These are phyloP conservation scores for Acrossocheilus wenchowensis DNA, from an alignment of 2,797 vertebrate species.

Conservation along the genomic window DNA sequence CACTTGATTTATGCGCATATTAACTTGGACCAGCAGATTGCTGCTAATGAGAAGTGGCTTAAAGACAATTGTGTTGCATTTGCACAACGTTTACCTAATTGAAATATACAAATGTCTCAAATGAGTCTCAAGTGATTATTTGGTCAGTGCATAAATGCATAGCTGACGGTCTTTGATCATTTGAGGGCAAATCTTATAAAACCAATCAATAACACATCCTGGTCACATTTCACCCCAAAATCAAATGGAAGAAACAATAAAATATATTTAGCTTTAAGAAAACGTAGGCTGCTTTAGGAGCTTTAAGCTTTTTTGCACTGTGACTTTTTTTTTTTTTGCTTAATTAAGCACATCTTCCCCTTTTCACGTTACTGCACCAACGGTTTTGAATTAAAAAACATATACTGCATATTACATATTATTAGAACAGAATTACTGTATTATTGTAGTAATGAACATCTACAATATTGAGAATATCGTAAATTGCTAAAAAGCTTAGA, in stretches of 20 bases:
- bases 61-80: background rate
- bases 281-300: background rate
- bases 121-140: background rate
- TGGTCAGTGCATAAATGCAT: background rate
- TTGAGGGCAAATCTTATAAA: background rate
- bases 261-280: background rate
- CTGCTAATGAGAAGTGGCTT: background rate
- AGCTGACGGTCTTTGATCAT: background rate
- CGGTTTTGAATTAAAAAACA: background rate
- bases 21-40: background rate
- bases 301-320: background rate
- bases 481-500: background rate
- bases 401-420: background rate
- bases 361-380: background rate
- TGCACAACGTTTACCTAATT: background rate
- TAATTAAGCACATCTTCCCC: background rate
- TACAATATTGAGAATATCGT: background rate
- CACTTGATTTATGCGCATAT: background rate
- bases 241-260: background rate
- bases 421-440: background rate
- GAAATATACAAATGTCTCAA: background rate
- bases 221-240: background rate
- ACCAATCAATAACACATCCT: background rate
- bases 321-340: no score
- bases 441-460: background rate